Percentiles rank a stretch among this genome's conserved stretches.
phyloP scores from a whole-genome alignment of 2,888 invertebrate genomes.

The Noctuana brunneofusca region DNA sequence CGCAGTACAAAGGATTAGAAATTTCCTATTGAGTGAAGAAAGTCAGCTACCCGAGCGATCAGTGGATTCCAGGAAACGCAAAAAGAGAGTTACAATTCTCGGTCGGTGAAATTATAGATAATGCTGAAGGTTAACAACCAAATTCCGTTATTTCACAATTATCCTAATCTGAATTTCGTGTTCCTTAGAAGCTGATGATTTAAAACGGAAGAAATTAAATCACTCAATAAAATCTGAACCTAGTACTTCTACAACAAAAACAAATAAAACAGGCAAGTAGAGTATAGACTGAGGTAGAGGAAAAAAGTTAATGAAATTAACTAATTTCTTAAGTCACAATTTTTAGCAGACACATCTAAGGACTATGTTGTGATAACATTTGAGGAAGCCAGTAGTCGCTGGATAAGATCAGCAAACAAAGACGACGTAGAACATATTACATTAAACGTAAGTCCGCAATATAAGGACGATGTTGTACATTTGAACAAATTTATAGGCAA shows the following conservation, averaged over 20 bases:
- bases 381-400: slow-evolving; percentile 73
- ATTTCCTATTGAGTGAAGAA: slow-evolving; percentile 69
- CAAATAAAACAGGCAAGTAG: slow-evolving; percentile 47
- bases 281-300: neutral
- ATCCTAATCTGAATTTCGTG: neutral
- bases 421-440: slow-evolving; percentile 74
- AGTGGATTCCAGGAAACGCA: slow-evolving; percentile 41
- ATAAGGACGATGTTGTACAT: neutral
- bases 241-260: slow-evolving; percentile 54
- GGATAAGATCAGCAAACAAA: slow-evolving; percentile 68
- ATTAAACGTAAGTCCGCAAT: slow-evolving; percentile 57
- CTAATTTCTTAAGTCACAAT: too few relatives aligned
- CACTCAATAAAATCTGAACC: slow-evolving; percentile 49
- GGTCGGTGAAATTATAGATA: slow-evolving; percentile 45
- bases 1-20: slow-evolving; percentile 70
- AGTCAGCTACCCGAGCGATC: slow-evolving; percentile 56
- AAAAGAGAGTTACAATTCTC: slow-evolving; percentile 67
- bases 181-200: slow-evolving; percentile 7
- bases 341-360: slow-evolving; percentile 43
- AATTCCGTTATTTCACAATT: neutral
- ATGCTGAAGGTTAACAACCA: neutral
- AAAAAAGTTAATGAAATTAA: too few relatives aligned
- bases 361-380: slow-evolving; percentile 60
- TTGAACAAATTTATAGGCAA: neutral
- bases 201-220: slow-evolving; percentile 11